Conservation (phyloP, 2,113 vertebrate species). For the Arizona elegans region DNA sequence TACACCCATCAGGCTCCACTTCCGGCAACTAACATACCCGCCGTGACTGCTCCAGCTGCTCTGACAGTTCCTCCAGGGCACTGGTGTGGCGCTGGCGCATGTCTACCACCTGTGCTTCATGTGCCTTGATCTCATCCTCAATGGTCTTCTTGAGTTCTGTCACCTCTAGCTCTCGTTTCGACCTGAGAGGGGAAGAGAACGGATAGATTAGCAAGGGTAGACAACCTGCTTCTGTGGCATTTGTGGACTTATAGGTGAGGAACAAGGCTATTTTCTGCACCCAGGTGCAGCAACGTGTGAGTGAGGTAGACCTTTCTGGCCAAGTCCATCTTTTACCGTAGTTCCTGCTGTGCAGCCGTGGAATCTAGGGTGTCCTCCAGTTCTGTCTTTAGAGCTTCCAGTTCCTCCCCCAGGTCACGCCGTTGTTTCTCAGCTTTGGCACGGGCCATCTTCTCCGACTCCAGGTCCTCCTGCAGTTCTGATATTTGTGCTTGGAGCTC, state of each 20-base stretch:
- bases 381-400: slow-evolving; percentile 86
- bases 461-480: slow-evolving; percentile 87
- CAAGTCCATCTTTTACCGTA: slow-evolving; percentile 66
- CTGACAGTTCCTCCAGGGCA: slow-evolving; percentile 78
- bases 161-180: slow-evolving; percentile 85
- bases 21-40: slow-evolving; percentile 65
- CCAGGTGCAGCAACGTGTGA: not conserved
- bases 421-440: slow-evolving; percentile 88
- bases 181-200: slow-evolving; percentile 59
- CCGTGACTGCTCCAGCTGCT: slow-evolving; percentile 86
- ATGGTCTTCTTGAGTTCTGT: slow-evolving; percentile 81
- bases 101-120: slow-evolving; percentile 82
- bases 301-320: not conserved
- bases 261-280: not conserved
- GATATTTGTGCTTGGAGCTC: slow-evolving; percentile 84
- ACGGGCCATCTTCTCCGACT: slow-evolving; percentile 79
- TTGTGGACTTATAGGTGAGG: not conserved
- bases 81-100: slow-evolving; percentile 80
- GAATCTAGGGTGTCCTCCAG: slow-evolving; percentile 89
- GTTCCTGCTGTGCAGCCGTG: slow-evolving; percentile 87
- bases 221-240: not conserved
- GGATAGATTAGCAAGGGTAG: no score
- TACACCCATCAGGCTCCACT: accelerated
- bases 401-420: slow-evolving; percentile 84
- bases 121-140: slow-evolving; percentile 80